Evolutionary conservation across 1,140 invertebrate species (phyloP).

Genomic region (Babylonia areolata): DNA sequence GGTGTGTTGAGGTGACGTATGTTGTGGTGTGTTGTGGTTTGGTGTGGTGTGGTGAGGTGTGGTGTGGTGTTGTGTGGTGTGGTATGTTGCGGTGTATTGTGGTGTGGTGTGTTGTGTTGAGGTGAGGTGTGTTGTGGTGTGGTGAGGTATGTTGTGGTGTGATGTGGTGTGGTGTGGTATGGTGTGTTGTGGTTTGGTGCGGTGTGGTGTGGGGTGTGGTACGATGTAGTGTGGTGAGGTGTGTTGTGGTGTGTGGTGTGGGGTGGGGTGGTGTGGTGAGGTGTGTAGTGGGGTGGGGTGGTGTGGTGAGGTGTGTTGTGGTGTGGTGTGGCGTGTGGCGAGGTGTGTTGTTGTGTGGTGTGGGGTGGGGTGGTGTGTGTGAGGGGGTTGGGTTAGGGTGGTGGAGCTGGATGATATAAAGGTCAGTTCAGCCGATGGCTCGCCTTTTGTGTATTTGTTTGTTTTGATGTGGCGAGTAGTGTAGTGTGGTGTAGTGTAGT

Average conservation of each 20-base stretch:
- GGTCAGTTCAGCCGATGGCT: too few relatives aligned
- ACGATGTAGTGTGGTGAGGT: too few relatives aligned
- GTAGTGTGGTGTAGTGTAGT: background rate
- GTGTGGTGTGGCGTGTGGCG: background rate
- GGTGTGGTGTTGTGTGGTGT: background rate
- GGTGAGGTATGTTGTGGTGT: background rate
- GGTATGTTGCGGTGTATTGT: background rate
- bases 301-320: background rate
- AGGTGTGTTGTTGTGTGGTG: constrained; percentile 1
- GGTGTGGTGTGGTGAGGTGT: background rate
- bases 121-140: background rate
- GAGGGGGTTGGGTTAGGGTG: background rate
- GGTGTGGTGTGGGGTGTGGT: background rate
- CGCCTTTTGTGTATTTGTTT: constrained; percentile 5
- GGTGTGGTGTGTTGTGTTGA: background rate
- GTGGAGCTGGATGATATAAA: too few relatives aligned
- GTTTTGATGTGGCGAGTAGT: background rate
- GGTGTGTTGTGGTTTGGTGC: background rate
- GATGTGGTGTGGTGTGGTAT: background rate
- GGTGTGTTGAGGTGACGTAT: background rate
- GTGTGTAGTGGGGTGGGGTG: too few relatives aligned
- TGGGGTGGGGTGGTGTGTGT: background rate
- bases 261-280: background rate
- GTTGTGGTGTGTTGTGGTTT: background rate
- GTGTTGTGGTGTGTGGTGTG: background rate